Conservation (phyloP, 1,140 invertebrate species). For the Drosophila littoralis region DNA sequence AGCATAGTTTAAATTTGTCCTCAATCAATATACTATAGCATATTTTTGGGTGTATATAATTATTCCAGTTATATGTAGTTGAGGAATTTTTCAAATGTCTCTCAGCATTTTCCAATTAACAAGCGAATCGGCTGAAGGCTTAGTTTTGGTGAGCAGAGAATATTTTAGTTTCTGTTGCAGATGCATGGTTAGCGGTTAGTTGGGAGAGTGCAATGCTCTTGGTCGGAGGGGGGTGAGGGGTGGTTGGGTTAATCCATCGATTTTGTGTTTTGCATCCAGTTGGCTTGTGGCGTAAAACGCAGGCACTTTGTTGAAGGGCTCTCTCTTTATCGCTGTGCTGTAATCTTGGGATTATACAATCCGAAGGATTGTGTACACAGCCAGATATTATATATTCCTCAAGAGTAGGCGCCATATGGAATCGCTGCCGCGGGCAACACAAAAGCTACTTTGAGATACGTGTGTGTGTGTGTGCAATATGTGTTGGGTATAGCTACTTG, state of each 20-base stretch:
- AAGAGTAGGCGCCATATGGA: conserved; percentile 4
- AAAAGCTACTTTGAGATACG: no score
- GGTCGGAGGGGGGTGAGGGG: conserved; percentile 12
- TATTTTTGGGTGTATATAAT: neutral
- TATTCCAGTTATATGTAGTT: neutral
- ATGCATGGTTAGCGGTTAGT: conserved; percentile 28
- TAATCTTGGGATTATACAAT: conserved; percentile 58
- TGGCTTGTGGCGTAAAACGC: conserved; percentile 16
- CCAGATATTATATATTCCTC: neutral
- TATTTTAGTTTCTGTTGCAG: no score
- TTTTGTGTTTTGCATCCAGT: conserved; percentile 32
- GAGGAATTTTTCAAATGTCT: no score
- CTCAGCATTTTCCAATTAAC: neutral
- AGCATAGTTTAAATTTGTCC: no score
- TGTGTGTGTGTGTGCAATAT: neutral
- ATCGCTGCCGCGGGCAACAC: conserved; percentile 1
- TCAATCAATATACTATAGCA: neutral
- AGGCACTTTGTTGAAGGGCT: conserved; percentile 41
- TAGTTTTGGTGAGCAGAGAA: no score
- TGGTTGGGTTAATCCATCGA: conserved; percentile 60
- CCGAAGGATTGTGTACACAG: conserved; percentile 6
- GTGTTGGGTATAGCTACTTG: neutral
- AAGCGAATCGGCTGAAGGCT: conserved; percentile 4
- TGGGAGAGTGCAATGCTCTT: conserved; percentile 12
- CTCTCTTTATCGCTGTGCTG: conserved; percentile 8